Base-by-base conservation (phyloP, 2,888 invertebrate species). In the Melanostoma mellinum region DNA sequence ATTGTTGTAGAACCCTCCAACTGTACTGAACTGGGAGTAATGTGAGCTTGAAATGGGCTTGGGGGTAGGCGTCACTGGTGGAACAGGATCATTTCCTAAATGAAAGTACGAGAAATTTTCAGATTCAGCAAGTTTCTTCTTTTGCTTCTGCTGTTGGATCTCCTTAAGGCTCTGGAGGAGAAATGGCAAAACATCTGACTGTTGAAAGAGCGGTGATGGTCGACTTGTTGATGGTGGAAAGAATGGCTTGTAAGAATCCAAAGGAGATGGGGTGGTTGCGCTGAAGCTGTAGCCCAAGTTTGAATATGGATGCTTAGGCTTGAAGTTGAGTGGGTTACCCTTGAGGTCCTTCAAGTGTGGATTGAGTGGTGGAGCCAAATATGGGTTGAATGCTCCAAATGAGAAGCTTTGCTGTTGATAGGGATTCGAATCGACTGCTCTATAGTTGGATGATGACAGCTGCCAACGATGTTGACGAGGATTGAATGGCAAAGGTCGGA, bases 1-100 rank as follows among this genome's bases (percentile, higher is more conserved):
- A 85, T 93, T 93, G 86, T 93, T 94, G 81, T 92, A 93, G 90
- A 93, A 94, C 5, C 93, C 93, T 42, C 93, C 94, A 85, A 93
- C 91, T 0, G 91, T 90, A 68, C 93, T 91, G 44, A 92, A 91
- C 35, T 93, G 93, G 74, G 93, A 92, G 44, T 93, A 93, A 55
- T 93, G 93, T 71, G 92, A 92, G 32, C 52, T 84, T 0, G 58
- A 67, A 6, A 50, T 3, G 1, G 35, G 4, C 20, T 79, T 84
- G 6, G 61, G 33, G 5, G 72, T 36, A 6, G 80, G 86, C 6
- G 73, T 55, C 0, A 86, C 72, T 2, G 86, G 86, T 8, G 68
- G 36, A 0, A 86, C 60, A 0, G 87, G 87, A 33, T 89, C 87
- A 74, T 89, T 89, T 10, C 90, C 91, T 60, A 92, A 86, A 85